These are phyloP conservation scores for Strix occidentalis DNA, from an alignment of 2,797 vertebrate genomes.

Conservation along the genomic window DNA sequence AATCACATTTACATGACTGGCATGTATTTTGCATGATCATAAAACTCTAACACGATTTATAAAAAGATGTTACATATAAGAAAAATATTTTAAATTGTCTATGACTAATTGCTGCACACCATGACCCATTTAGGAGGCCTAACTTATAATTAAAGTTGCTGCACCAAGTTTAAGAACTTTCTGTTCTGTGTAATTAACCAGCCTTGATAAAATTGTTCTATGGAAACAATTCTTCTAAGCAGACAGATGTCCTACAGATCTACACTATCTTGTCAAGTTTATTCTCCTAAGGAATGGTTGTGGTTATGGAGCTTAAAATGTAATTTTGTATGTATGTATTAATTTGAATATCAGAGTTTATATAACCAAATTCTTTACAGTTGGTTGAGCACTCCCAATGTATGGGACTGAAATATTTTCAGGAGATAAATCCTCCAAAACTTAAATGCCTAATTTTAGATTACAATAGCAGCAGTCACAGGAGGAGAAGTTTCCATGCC, in stretches of 20 bases:
- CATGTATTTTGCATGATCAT: not conserved
- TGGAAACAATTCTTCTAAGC: not conserved
- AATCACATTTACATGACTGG: not conserved
- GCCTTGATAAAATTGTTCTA: not conserved
- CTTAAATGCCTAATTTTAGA: not conserved
- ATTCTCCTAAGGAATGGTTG: not conserved
- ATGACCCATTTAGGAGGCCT: not conserved
- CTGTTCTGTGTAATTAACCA: not conserved
- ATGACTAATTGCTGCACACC: not conserved
- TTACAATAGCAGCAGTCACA: not conserved
- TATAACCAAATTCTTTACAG: not conserved
- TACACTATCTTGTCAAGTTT: not conserved
- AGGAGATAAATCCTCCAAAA: not conserved
- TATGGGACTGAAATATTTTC: not conserved
- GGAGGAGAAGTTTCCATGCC: not conserved
- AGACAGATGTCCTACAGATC: not conserved
- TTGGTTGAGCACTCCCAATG: not conserved
- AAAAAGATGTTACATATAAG: not conserved
- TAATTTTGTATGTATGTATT: not conserved
- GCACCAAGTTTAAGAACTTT: not conserved
- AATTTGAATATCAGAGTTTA: not conserved
- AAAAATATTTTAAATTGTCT: not conserved
- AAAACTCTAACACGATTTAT: not conserved
- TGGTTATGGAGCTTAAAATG: not conserved
- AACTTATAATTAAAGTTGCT: not conserved